A percentile compares a stretch with the other conserved stretches of the same genome.
phyloP scores from a whole-genome alignment of 1,140 invertebrate species.

The Hypothenemus hampei region DNA sequence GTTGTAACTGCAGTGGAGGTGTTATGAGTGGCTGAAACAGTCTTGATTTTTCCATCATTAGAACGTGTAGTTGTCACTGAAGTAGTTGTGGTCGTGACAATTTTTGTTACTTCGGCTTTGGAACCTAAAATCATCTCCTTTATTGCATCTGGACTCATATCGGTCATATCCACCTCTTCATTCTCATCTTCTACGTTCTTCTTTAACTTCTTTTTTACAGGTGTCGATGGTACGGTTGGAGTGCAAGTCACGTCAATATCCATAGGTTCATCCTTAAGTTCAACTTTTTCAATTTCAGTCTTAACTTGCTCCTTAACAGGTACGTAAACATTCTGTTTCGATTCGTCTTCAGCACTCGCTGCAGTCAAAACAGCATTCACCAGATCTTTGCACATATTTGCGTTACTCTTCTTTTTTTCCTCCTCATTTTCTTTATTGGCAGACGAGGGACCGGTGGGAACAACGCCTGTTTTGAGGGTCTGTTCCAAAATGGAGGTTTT shows the following conservation, averaged over 20 bases:
- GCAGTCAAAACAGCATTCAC: constrained; percentile 54
- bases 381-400: constrained; percentile 54
- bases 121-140: constrained; percentile 40
- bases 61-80: constrained; percentile 46
- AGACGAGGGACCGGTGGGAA: not conserved
- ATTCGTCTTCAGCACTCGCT: constrained; percentile 51
- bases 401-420: constrained; percentile 27
- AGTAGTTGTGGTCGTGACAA: constrained; percentile 40
- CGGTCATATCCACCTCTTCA: constrained; percentile 37
- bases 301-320: constrained; percentile 33
- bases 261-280: constrained; percentile 32
- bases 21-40: constrained; percentile 38
- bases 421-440: constrained; percentile 19
- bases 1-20: constrained; percentile 43
- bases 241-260: constrained; percentile 26
- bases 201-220: no score
- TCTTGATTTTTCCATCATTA: constrained; percentile 46
- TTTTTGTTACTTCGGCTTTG: constrained; percentile 21
- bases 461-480: constrained; percentile 45
- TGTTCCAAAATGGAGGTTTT: constrained; percentile 51
- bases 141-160: constrained; percentile 38
- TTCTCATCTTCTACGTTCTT: constrained; percentile 14
- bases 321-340: constrained; percentile 44
- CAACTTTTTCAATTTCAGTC: constrained; percentile 48
- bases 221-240: not conserved